Conservation (phyloP, 35 echinoderm and acorn worm genomes). For the Heliocidaris erythrogramma region DNA sequence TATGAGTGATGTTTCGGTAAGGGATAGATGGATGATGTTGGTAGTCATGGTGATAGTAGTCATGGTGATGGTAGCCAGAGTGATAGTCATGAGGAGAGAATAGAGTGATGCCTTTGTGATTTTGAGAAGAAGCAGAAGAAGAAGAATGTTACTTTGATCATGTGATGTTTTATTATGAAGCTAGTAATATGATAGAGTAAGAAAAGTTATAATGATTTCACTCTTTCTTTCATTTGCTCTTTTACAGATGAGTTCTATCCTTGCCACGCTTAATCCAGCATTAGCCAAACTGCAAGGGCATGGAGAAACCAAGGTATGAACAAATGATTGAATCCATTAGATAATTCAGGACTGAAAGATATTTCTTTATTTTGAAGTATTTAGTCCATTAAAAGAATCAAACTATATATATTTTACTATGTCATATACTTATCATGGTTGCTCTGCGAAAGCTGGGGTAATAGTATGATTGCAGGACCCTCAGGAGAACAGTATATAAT, state of each 20-base stretch:
- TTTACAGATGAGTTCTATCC: conserved; percentile 89
- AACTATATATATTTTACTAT: not conserved
- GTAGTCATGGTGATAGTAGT: not conserved
- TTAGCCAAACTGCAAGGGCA: conserved; percentile 95
- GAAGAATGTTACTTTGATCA: no score
- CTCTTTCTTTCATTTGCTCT: not conserved
- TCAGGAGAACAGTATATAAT: no score
- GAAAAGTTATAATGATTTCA: not conserved
- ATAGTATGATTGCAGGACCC: no score
- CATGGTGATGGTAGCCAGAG: not conserved
- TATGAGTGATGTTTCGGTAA: conserved; percentile 97
- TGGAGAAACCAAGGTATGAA: conserved; percentile 80
- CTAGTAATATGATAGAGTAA: no score
- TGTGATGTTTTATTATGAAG: no score
- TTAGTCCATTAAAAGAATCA: not conserved
- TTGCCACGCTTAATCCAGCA: conserved; percentile 95
- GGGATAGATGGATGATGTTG: no score
- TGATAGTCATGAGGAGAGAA: not conserved
- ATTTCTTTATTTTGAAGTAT: not conserved
- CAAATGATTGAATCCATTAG: not conserved
- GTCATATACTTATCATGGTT: no score
- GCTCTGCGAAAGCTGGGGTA: no score
- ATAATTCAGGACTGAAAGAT: not conserved
- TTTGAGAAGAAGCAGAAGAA: no score
- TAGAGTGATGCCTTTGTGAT: not conserved